These are phyloP conservation scores for Cryptoprocta ferox DNA, from an alignment of 2,797 vertebrate species.

Conservation along the genomic window DNA sequence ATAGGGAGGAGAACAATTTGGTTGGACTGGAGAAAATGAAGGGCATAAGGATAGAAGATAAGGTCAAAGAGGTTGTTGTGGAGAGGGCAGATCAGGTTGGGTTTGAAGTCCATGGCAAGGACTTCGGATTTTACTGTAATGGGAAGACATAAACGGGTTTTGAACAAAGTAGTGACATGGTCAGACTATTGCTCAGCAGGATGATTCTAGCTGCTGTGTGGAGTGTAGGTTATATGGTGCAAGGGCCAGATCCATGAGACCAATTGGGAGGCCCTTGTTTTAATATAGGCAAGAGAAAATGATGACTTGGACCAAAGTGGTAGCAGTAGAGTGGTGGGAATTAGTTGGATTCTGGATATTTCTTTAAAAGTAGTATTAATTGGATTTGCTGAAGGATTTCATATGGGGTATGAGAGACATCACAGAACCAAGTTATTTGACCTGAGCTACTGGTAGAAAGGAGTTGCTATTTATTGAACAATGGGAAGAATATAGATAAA, in stretches of 20 bases:
- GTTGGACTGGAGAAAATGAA: not conserved
- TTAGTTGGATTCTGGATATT: not conserved
- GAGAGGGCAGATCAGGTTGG: not conserved
- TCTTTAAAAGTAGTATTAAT: constrained; percentile 10
- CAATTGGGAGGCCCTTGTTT: not conserved
- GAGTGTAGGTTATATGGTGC: not conserved
- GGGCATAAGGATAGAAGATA: not conserved
- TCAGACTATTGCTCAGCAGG: not conserved
- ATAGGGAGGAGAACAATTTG: not conserved
- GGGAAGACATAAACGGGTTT: not conserved
- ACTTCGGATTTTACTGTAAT: constrained; percentile 16
- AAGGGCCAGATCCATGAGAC: not conserved
- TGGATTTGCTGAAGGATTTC: constrained; percentile 16
- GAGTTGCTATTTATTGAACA: not conserved
- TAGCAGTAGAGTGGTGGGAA: not conserved
- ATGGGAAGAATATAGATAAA: not conserved
- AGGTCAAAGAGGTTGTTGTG: not conserved
- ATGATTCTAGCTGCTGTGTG: not conserved
- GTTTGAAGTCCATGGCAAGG: not conserved
- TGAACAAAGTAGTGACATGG: constrained; percentile 28
- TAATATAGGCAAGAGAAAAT: not conserved
- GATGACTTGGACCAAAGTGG: not conserved
- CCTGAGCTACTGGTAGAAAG: not conserved
- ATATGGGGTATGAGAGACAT: not conserved
- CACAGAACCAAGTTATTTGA: not conserved